Conservation (phyloP, 2,888 invertebrate genomes). For the Abrostola triplasia region DNA sequence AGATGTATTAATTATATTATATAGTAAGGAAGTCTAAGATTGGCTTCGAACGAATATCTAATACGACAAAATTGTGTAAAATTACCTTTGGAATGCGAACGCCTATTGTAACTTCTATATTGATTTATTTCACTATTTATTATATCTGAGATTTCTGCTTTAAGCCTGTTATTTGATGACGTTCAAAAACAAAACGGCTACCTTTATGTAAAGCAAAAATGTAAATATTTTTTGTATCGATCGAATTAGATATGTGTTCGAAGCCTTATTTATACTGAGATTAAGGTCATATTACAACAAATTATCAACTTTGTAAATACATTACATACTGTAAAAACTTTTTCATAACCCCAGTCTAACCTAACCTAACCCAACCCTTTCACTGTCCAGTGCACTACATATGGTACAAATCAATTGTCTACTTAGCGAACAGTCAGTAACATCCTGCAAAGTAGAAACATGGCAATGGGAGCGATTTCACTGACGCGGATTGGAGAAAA, state of each 20-base stretch:
- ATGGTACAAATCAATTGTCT: too few relatives aligned
- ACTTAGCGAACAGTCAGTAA: too few relatives aligned
- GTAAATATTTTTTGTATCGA: not conserved
- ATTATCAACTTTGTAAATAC: not conserved
- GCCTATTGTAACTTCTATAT: too few relatives aligned
- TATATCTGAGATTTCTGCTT: too few relatives aligned
- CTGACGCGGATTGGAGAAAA: too few relatives aligned
- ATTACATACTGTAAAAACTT: too few relatives aligned
- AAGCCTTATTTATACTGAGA: slow-evolving; percentile 25
- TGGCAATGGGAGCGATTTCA: too few relatives aligned
- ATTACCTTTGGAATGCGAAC: too few relatives aligned
- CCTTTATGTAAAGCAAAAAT: too few relatives aligned
- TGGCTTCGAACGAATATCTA: slow-evolving; percentile 2
- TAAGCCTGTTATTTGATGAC: too few relatives aligned
- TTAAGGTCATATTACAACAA: slow-evolving; percentile 17
- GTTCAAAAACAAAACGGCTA: too few relatives aligned
- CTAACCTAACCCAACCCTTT: not conserved
- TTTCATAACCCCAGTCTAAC: not conserved
- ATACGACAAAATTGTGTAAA: not conserved
- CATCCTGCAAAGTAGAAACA: not conserved
- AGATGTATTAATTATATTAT: slow-evolving; percentile 21
- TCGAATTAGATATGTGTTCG: slow-evolving; percentile 8
- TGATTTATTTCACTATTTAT: too few relatives aligned
- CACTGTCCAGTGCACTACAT: not conserved
- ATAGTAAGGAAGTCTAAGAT: slow-evolving; percentile 1